Evolutionary conservation across 2,888 invertebrate species (phyloP).

Genomic region (Phytoseiulus persimilis): DNA sequence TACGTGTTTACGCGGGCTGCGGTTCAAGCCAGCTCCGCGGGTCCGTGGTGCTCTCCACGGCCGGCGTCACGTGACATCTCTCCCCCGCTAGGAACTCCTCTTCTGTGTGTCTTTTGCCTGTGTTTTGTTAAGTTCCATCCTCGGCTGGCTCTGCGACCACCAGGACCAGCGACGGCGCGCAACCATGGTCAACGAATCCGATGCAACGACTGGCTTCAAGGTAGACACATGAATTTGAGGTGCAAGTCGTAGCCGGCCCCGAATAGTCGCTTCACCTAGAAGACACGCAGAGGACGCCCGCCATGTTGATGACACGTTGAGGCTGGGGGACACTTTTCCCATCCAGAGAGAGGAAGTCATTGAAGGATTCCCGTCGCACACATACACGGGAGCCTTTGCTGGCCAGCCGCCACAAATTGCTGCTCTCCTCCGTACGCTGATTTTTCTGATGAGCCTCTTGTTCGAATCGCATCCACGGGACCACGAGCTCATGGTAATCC

Average conservation of each 20-base stretch:
- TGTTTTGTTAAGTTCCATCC: slow-evolving; percentile 5
- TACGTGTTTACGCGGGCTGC: neutral
- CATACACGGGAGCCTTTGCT: neutral
- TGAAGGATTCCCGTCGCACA: neutral
- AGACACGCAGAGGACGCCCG: neutral
- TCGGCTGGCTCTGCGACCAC: neutral
- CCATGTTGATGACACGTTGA: slow-evolving; percentile 5
- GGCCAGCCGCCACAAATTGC: neutral
- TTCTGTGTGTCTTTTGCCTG: slow-evolving; percentile 5
- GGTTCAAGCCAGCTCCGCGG: neutral
- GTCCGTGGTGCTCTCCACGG: neutral
- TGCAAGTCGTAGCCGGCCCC: neutral
- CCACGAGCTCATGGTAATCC: neutral
- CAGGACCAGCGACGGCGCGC: neutral
- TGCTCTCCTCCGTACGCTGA: neutral
- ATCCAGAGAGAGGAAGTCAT: neutral
- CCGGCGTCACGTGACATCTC: neutral
- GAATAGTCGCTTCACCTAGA: neutral
- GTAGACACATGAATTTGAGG: neutral
- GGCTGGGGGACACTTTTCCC: neutral
- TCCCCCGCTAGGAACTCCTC: neutral
- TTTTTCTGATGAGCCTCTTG: neutral
- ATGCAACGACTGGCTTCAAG: neutral
- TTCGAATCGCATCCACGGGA: neutral
- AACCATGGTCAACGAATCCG: neutral